Evolutionary conservation across 2,113 vertebrate genomes (phyloP).

Genomic region (Grallaria varia): DNA sequence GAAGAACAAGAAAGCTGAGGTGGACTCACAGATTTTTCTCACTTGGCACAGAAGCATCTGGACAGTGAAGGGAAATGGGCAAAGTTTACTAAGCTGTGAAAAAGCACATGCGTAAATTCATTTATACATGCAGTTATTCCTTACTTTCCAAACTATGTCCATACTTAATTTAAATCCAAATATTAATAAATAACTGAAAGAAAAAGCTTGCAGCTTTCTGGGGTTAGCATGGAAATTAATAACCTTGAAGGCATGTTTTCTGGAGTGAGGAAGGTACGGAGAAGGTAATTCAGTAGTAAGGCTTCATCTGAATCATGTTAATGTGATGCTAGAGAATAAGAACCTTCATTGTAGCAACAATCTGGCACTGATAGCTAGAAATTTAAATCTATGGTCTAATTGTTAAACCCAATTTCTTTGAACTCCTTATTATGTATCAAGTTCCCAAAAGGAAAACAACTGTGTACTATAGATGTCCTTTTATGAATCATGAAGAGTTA

Average conservation of each 20-base stretch:
- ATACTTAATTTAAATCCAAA: neutral
- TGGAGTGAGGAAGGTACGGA: neutral
- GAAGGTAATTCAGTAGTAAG: neutral
- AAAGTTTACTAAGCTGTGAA: neutral
- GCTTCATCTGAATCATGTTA: neutral
- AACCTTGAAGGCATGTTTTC: neutral
- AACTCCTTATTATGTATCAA: neutral
- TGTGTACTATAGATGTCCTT: neutral
- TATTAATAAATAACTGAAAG: neutral
- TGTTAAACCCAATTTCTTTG: neutral
- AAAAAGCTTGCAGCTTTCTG: neutral
- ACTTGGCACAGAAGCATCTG: neutral
- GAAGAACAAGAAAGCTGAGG: neutral
- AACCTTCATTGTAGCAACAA: neutral
- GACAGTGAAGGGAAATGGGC: neutral
- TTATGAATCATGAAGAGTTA: neutral
- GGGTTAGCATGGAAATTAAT: neutral
- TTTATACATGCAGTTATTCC: neutral
- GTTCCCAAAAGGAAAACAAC: neutral
- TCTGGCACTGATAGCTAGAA: neutral
- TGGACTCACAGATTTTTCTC: neutral
- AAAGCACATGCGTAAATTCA: neutral
- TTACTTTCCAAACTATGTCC: neutral
- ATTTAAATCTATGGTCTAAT: neutral
- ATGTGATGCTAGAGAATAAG: neutral